Base-by-base conservation (phyloP, 53 echinoderm and acorn worm species). In the Paelopatides confundens region DNA sequence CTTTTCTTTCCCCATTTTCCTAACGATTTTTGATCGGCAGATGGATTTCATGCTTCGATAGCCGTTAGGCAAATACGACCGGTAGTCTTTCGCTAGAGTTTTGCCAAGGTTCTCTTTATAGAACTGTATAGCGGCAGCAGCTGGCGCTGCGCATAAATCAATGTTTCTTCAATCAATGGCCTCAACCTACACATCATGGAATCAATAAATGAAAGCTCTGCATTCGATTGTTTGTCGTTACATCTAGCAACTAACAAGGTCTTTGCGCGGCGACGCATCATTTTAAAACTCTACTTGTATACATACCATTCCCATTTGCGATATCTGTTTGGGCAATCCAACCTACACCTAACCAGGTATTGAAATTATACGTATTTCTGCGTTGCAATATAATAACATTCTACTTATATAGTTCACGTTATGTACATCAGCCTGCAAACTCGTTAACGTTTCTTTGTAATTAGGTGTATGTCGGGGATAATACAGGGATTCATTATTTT, bases 71-170 rank as follows among this genome's bases (percentile, higher is more conserved):
- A 74, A 74, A 74, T 74, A 39, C 39, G 74, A 39, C 46, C 46
- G 74, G 74, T 74, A 74, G 39, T 74, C 39, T 46, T 14, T 39
- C 21, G 39, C 38, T 46, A 74, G 46, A 74, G 74, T 74, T 74
- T 35, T 74, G 24, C 74, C 74, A 39, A 74, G 28, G 39, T 74
- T 74, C 14, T 40, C 58, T 58, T 74, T 26, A 24, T 39, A 21
- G n/a, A 74, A 29, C 35, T 5, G n/a, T n/a, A n/a, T n/a, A n/a
- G n/a, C n/a, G n/a, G 8, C 38, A 46, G 47, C 74, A 74, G 74
- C 74, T 74, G 74, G 40, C 46, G 38, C 28, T n/a, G 74, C 27
- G 74, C 74, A 74, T 74, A 74, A 74, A 74, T 74, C 74, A 74
- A 74, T 74, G 74, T 46, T 39, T 74, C 39, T 23, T 74, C 74